Percentiles rank a stretch among this genome's conserved stretches.
phyloP scores from a whole-genome alignment of 37 sponge, comb jelly and placozoan species.

The Tethya wilhelma region DNA sequence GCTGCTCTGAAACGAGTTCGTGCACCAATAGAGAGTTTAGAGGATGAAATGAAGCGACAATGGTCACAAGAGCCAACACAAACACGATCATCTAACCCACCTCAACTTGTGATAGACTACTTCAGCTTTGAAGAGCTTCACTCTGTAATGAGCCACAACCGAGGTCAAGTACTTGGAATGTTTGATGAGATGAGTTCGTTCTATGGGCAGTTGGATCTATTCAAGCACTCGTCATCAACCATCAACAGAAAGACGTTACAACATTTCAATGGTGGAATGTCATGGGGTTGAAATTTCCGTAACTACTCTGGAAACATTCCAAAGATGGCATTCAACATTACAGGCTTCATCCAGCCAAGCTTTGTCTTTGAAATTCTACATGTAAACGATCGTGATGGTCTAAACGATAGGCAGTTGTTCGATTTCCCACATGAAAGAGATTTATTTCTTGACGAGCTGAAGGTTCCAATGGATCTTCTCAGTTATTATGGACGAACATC shows the following conservation, averaged over 20 bases:
- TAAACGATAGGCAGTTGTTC: slow-evolving; percentile 14
- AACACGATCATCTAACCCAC: background rate
- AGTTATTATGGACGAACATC: background rate
- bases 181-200: slow-evolving; percentile 5
- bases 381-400: slow-evolving; percentile 14
- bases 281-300: slow-evolving; percentile 9
- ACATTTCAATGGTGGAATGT: background rate
- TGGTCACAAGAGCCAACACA: background rate
- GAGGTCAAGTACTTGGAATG: background rate
- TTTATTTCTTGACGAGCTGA: slow-evolving; percentile 5
- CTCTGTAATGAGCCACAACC: background rate
- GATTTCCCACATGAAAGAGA: slow-evolving; percentile 22
- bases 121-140: slow-evolving; percentile 4
- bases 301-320: background rate
- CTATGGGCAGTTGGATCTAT: slow-evolving; percentile 6
- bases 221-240: slow-evolving; percentile 13
- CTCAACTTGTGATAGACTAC: background rate
- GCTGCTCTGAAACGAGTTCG: slow-evolving; percentile 8
- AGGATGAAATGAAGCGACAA: background rate
- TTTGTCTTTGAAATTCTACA: background rate
- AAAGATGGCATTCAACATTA: slow-evolving; percentile 13
- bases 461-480: background rate
- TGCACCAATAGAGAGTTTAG: background rate
- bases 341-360: slow-evolving; percentile 18
- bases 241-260: background rate